Evolutionary conservation across 2,888 invertebrate species (phyloP), one percentile per base, ranked within the genome.

Genomic region (Temnothorax rugatulus): DNA sequence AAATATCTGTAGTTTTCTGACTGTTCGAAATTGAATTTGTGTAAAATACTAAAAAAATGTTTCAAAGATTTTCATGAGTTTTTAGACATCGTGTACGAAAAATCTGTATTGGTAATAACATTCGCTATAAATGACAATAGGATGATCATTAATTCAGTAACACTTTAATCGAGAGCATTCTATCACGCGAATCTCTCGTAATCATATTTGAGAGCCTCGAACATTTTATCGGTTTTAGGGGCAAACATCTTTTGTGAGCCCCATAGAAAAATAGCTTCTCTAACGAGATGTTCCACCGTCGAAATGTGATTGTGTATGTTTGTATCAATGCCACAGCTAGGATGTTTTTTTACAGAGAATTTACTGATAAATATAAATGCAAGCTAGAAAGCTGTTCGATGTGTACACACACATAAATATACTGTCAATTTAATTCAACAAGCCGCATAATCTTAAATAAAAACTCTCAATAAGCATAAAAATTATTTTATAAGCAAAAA

Each of bases 181-280:
- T 38, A 64, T 63, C 47, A 9, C 47, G 15, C 21, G 41, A 61
- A 50, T 63, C 18, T 63, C 25, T 63, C 25, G 18, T 41, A 21
- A 76, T 64, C 25, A 38, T 64, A 64, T 52, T 64, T 13, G 8
- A 15, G 8, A 76, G 54, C 41, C 25, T 66, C 66, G 25, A 54
- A n/a, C 41, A 25, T 54, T 75, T 75, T 66, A 76, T 66, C 29
- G 18, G 13, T 41, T 76, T 64, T 52, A 54, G 25, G 15, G 9
- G 8, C 64, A 66, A 76, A 54, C 41, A 44, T 25, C 25, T 44
- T 64, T 25, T 25, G 38, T 54, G 76, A n/a, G n/a, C 18, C 25
- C 18, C 25, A 25, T 38, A 41, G 25, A 41, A 64, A 77, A 47
- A 68, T 66, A 77, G n/a, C 44, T 54, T 41, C 15, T 66, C 13